These are phyloP conservation scores for Pocillopora verrucosa DNA, from an alignment of 64 coral and sea anemone genomes.

Conservation along the genomic window DNA sequence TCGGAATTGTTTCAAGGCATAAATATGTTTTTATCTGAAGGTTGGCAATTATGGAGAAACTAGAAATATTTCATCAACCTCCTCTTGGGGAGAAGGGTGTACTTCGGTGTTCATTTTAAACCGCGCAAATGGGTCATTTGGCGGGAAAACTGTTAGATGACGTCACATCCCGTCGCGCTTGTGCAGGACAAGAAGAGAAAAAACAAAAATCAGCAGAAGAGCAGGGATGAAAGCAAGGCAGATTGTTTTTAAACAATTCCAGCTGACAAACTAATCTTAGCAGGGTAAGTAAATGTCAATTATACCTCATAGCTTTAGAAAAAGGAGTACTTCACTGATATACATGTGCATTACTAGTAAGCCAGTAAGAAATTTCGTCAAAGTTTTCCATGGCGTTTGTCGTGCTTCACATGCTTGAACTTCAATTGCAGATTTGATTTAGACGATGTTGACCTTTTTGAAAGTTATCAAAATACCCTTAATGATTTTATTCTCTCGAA, in stretches of 20 bases:
- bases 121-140: not conserved
- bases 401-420: no score
- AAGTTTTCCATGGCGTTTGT: no score
- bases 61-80: no score
- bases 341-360: not conserved
- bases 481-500: not conserved
- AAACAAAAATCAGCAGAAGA: not conserved
- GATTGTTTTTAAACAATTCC: not conserved
- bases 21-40: no score
- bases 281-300: not conserved
- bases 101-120: not conserved
- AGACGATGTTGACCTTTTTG: no score
- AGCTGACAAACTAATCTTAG: not conserved
- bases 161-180: not conserved
- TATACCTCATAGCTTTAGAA: not conserved
- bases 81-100: no score
- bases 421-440: no score
- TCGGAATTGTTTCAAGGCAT: no score
- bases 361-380: no score
- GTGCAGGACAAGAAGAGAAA: no score
- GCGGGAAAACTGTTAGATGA: slow-evolving; percentile 2
- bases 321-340: not conserved
- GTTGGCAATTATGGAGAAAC: no score
- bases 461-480: no score
- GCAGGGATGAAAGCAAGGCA: not conserved